phyloP scores from a whole-genome alignment of 2,797 vertebrate species.

The Australoheros facetus region DNA sequence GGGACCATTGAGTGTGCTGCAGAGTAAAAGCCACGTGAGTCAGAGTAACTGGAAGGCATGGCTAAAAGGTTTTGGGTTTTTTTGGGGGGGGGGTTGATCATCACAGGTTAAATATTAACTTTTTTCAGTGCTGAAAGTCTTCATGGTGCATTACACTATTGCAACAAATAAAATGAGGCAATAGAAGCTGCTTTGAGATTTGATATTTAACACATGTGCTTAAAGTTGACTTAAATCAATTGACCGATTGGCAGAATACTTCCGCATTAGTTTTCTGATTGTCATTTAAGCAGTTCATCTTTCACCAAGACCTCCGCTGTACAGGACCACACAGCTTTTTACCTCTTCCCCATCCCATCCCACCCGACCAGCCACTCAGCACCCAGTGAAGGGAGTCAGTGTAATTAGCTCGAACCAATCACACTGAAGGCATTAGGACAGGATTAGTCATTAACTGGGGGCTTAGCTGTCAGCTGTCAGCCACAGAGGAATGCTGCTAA shows the following conservation, averaged over 20 bases:
- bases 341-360: not conserved
- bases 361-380: slow-evolving; percentile 34
- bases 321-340: not conserved
- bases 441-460: slow-evolving; percentile 72
- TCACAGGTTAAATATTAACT: too few relatives aligned
- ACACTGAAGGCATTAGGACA: slow-evolving; percentile 58
- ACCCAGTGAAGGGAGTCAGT: slow-evolving; percentile 11
- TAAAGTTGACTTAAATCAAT: not conserved
- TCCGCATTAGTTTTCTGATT: not conserved
- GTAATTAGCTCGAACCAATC: slow-evolving; percentile 75
- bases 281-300: not conserved
- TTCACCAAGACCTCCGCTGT: not conserved
- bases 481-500: slow-evolving; percentile 58
- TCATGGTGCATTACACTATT: too few relatives aligned
- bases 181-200: not conserved
- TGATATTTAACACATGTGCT: not conserved
- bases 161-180: not conserved
- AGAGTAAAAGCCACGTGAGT: too few relatives aligned
- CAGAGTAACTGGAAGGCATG: too few relatives aligned
- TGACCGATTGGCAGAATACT: not conserved
- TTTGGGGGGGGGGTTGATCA: too few relatives aligned
- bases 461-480: slow-evolving; percentile 70
- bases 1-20: not conserved
- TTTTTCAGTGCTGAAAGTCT: too few relatives aligned
- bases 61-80: too few relatives aligned